phyloP scores from a whole-genome alignment of 2,888 invertebrate genomes.

The Heliconius ismenius region DNA sequence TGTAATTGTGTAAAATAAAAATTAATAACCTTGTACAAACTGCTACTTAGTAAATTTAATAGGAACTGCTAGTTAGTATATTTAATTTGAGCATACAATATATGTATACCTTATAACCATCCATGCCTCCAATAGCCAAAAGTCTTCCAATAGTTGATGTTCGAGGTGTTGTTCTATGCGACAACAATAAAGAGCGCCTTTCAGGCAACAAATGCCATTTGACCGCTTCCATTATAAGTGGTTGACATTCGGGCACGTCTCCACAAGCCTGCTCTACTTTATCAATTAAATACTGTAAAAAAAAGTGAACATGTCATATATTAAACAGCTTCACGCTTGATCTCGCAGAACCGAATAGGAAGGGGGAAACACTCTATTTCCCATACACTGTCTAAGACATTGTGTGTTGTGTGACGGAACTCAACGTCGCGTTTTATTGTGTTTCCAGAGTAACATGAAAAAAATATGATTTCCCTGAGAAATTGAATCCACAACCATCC shows the following conservation, averaged over 20 bases:
- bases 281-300: slow-evolving; percentile 90
- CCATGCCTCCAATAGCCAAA: slow-evolving; percentile 95
- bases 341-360: background rate
- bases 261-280: slow-evolving; percentile 87
- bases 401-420: background rate
- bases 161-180: slow-evolving; percentile 91
- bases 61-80: too few relatives aligned
- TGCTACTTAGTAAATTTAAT: too few relatives aligned
- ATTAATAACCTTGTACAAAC: too few relatives aligned
- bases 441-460: too few relatives aligned
- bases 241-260: slow-evolving; percentile 88
- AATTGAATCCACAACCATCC: background rate
- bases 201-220: slow-evolving; percentile 96
- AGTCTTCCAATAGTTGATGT: slow-evolving; percentile 95
- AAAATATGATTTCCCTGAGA: too few relatives aligned
- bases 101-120: slow-evolving; percentile 87
- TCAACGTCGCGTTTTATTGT: too few relatives aligned
- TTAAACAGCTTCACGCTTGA: background rate
- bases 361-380: too few relatives aligned
- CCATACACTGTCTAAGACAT: too few relatives aligned
- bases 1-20: too few relatives aligned
- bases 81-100: background rate
- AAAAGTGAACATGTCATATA: background rate
- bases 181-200: slow-evolving; percentile 88
- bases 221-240: slow-evolving; percentile 95